Evolutionary conservation across 1,140 invertebrate genomes (phyloP).

Genomic region (Drosophila ficusphila): DNA sequence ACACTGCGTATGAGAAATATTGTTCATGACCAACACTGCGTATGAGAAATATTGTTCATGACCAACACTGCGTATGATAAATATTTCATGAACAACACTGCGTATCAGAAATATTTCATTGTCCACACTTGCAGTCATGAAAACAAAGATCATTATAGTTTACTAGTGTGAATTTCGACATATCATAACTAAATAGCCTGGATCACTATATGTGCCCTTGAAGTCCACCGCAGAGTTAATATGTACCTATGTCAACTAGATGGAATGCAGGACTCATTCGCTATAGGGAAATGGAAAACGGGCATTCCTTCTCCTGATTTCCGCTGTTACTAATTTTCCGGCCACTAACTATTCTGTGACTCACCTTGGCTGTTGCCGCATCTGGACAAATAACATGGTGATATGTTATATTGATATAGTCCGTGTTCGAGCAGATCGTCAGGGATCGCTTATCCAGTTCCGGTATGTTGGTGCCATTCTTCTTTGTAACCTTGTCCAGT

Average conservation of each 20-base stretch:
- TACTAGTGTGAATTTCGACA: no score
- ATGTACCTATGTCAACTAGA: background rate
- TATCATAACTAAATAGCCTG: no score
- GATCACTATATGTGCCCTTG: background rate
- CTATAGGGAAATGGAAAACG: background rate
- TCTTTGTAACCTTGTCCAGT: constrained; percentile 90
- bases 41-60: no score
- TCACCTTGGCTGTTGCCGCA: constrained; percentile 95
- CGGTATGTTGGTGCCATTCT: constrained; percentile 88
- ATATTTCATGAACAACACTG: no score
- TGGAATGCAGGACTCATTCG: background rate
- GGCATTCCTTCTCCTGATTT: background rate
- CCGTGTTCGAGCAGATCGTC: constrained; percentile 99
- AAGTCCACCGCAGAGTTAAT: background rate
- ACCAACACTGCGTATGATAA: constrained; percentile 1
- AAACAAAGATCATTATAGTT: no score
- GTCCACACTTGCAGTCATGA: no score
- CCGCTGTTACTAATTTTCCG: background rate
- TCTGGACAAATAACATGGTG: constrained; percentile 98
- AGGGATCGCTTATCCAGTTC: constrained; percentile 96
- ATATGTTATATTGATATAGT: constrained; percentile 99
- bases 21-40: background rate
- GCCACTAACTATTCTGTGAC: background rate
- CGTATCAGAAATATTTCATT: no score
- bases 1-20: no score